Conservation (phyloP, 2,888 invertebrate species). For the Erebia aethiops region DNA sequence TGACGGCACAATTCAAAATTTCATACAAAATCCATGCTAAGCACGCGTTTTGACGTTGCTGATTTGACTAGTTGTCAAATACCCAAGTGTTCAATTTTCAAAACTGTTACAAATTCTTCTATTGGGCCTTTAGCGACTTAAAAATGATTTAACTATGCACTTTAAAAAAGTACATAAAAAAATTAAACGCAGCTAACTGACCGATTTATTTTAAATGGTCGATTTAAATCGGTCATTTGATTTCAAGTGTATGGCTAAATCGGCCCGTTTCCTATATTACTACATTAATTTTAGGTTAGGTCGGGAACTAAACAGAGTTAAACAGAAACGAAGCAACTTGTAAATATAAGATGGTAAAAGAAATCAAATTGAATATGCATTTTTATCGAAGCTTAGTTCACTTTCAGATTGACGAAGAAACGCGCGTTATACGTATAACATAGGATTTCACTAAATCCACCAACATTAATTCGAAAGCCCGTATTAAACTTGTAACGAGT, state of each 20-base stretch:
- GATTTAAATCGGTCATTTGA: neutral
- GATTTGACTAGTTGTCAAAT: no score
- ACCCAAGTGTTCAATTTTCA: neutral
- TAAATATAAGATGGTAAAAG: constrained; percentile 60
- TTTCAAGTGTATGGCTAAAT: constrained; percentile 14
- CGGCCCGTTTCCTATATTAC: constrained; percentile 27
- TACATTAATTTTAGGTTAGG: constrained; percentile 59
- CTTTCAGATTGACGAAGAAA: neutral
- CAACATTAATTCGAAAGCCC: no score
- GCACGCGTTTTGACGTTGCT: no score
- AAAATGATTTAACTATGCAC: constrained; percentile 12
- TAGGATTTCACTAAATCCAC: no score
- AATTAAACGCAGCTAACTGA: neutral
- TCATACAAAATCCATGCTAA: no score
- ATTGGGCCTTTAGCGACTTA: constrained; percentile 22
- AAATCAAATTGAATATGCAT: constrained; percentile 34
- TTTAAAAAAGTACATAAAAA: neutral
- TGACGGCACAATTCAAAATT: no score
- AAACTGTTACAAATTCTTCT: constrained; percentile 24
- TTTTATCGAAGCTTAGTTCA: constrained; percentile 35
- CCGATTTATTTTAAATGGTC: neutral
- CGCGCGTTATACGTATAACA: neutral
- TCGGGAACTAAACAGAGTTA: constrained; percentile 73
- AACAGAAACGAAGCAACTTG: constrained; percentile 70
- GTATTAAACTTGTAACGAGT: no score